Evolutionary conservation across 2,113 vertebrate species (phyloP), one percentile per base, ranked within the genome.

Genomic region (Eulacestoma nigropectus): DNA sequence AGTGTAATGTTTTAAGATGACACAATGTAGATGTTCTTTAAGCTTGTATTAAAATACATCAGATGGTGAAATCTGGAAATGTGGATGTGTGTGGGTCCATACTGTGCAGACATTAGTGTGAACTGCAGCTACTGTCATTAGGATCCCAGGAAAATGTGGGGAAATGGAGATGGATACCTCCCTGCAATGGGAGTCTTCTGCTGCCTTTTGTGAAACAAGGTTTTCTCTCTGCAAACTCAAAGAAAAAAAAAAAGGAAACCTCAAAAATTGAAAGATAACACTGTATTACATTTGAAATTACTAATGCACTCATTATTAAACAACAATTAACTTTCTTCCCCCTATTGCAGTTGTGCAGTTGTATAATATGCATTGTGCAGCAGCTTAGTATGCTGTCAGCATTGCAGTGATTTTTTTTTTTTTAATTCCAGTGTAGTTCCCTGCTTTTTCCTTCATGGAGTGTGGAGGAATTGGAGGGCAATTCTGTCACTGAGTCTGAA

Each of bases 51-150:
- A 75, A 78, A 84, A 78, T 68, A 21, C 7, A 8, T 57, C 15
- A 35, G 19, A 29, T 49, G 42, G 42, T 21, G 83, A 73, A 46
- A 52, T 26, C 18, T 64, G 62, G 59, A n/a, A n/a, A 4, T 52
- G 5, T 3, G 0, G 50, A 10, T 0, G 0, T 11, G 32, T 2
- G 1, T 1, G 2, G 20, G 57, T 52, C 65, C 35, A 2, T 18
- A 7, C 27, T 29, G 67, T 69, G 47, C 30, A 63, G 56, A 27
- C 37, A 77, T 27, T 47, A 20, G 19, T 11, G 42, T 1, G 5
- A 35, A 6, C 12, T 57, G 41, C 46, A 37, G 41, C 50, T 81
- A 4, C 41, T 3, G 2, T 25, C 35, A 4, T 1, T n/a, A 25
- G 50, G 13, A 37, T 74, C 33, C 55, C 26, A 46, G 46, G 56